phyloP scores from a whole-genome alignment of 2,797 vertebrate species.

The Enteromius trimaculatus region DNA sequence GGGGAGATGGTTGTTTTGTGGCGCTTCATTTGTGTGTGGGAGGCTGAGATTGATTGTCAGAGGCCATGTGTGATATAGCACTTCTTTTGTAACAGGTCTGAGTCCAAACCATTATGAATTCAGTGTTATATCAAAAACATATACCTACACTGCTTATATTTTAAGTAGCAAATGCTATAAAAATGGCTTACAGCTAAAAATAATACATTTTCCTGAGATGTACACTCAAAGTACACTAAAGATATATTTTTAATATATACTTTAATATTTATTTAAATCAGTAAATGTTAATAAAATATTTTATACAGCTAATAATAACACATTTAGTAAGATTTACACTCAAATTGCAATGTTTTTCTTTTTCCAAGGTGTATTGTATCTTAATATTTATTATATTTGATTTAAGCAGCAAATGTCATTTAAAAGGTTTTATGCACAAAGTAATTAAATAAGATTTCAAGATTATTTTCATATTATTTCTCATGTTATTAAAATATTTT shows the following conservation, averaged over 20 bases:
- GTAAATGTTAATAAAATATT: background rate
- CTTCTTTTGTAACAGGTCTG: background rate
- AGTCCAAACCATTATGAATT: background rate
- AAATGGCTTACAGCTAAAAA: background rate
- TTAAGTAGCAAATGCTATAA: background rate
- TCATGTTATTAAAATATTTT: background rate
- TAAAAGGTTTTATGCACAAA: background rate
- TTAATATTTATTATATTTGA: background rate
- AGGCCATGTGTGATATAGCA: background rate
- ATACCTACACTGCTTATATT: background rate
- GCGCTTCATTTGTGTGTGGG: background rate
- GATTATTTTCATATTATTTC: background rate
- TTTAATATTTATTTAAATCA: background rate
- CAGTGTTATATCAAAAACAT: background rate
- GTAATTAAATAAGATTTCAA: background rate
- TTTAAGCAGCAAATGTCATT: background rate
- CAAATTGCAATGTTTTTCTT: background rate
- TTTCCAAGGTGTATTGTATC: background rate
- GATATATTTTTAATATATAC: background rate
- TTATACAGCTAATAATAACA: background rate
- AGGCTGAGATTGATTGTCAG: background rate
- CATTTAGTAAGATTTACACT: background rate
- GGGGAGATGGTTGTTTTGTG: conserved; percentile 3
- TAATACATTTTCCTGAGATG: background rate
- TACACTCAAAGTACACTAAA: background rate